Conservation (phyloP, 1,140 invertebrate species). For the Scylla paramamosain region DNA sequence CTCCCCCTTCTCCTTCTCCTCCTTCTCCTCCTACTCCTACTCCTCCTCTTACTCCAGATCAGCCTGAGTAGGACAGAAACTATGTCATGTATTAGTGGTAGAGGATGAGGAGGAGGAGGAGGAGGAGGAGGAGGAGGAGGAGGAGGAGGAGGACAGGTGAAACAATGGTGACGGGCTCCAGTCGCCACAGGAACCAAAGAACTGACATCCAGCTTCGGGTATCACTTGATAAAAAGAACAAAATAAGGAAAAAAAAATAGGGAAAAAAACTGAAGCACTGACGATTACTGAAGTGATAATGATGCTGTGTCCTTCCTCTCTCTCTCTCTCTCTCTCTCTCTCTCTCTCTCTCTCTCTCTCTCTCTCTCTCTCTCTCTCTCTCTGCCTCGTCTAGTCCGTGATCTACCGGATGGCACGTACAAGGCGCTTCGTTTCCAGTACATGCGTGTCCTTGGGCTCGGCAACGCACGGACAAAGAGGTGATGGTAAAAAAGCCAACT, state of each 20-base stretch:
- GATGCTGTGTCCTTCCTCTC: neutral
- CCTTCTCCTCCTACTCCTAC: neutral
- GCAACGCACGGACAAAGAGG: neutral
- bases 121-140: conserved; percentile 17
- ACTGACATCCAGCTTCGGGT: neutral
- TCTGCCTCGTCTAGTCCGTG: neutral
- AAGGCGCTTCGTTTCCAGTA: neutral
- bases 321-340: neutral
- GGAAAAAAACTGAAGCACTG: neutral
- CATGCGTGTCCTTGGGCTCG: neutral
- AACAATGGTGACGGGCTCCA: neutral
- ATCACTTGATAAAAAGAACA: neutral
- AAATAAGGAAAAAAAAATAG: neutral
- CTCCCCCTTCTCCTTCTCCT: neutral
- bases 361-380: neutral
- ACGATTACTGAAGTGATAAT: neutral
- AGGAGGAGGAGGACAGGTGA: conserved; percentile 31
- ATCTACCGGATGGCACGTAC: neutral
- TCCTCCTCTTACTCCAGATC: neutral
- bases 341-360: neutral
- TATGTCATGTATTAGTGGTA: neutral
- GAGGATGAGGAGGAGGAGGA: neutral
- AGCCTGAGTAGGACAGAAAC: neutral
- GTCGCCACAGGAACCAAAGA: neutral
- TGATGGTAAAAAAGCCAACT: neutral